Conservation (phyloP, 1,140 invertebrate genomes). For the Aphis gossypii region DNA sequence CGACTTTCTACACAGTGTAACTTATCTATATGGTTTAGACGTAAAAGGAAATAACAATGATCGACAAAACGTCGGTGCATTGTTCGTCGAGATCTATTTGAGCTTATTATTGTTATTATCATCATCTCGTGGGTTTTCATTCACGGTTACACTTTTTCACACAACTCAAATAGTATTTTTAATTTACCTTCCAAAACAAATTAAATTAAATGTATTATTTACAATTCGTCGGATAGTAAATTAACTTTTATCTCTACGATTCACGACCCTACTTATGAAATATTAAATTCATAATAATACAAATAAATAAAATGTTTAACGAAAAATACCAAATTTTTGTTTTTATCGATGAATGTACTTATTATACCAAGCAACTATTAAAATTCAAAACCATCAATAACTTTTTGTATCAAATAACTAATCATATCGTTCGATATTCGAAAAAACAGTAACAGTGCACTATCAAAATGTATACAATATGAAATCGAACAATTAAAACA, state of each 20-base stretch:
- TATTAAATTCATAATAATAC: no score
- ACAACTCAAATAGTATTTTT: no score
- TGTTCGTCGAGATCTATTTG: background rate
- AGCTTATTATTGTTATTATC: background rate
- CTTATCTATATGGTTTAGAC: background rate
- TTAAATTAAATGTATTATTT: no score
- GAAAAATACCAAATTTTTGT: no score
- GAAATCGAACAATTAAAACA: background rate
- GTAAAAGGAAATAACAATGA: constrained; percentile 12
- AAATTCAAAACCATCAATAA: background rate
- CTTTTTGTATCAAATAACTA: background rate
- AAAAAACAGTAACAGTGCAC: no score
- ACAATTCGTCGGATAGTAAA: no score
- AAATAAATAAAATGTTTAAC: no score
- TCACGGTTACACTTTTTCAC: background rate
- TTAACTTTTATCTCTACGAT: no score
- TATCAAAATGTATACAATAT: background rate
- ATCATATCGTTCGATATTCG: background rate
- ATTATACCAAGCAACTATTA: no score
- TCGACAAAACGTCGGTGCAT: background rate
- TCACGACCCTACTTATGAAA: no score
- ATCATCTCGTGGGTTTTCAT: background rate
- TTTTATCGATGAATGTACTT: no score
- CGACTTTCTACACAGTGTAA: constrained; percentile 11
- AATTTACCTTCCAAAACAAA: no score